phyloP scores from a whole-genome alignment of 2,113 vertebrate species.

The Tretioscincus oriximinensis region DNA sequence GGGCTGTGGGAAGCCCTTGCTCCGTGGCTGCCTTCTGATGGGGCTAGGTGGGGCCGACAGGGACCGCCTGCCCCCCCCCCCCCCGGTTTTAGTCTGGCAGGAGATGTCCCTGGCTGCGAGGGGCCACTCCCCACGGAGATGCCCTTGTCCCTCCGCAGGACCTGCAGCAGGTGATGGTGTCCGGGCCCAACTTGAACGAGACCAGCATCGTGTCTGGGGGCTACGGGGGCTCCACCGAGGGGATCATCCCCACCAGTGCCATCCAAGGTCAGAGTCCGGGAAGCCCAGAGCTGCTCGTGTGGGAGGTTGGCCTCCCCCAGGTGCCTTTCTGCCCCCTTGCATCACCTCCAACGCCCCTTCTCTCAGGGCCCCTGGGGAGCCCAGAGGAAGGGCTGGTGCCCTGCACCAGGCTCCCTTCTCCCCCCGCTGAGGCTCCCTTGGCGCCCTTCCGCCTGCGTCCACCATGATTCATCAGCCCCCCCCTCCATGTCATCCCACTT shows the following conservation, averaged over 20 bases:
- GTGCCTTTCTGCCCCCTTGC: too few species aligned
- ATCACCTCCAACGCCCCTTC: too few species aligned
- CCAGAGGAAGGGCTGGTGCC: too few species aligned
- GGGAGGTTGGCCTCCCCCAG: not conserved
- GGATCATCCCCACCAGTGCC: conserved; percentile 86
- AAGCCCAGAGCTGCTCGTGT: accelerated
- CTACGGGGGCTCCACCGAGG: conserved; percentile 91
- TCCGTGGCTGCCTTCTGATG: not conserved
- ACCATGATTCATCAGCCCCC: not conserved
- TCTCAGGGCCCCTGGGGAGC: too few species aligned
- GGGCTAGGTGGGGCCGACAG: not conserved
- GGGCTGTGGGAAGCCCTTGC: not conserved
- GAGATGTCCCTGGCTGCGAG: not conserved
- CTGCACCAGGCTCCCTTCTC: too few species aligned
- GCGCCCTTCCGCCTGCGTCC: not conserved
- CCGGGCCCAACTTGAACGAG: conserved; percentile 95
- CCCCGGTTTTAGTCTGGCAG: not conserved
- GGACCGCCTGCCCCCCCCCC: not conserved
- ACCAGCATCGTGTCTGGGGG: conserved; percentile 96
- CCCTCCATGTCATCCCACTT: not conserved
- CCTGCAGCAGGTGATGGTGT: conserved; percentile 98
- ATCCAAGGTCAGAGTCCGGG: conserved; percentile 77
- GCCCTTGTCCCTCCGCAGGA: conserved; percentile 69
- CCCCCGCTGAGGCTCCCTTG: not conserved
- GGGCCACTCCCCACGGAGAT: not conserved